These are phyloP conservation scores for Drosophila pegasa DNA, from an alignment of 2,888 invertebrate species.

Conservation along the genomic window DNA sequence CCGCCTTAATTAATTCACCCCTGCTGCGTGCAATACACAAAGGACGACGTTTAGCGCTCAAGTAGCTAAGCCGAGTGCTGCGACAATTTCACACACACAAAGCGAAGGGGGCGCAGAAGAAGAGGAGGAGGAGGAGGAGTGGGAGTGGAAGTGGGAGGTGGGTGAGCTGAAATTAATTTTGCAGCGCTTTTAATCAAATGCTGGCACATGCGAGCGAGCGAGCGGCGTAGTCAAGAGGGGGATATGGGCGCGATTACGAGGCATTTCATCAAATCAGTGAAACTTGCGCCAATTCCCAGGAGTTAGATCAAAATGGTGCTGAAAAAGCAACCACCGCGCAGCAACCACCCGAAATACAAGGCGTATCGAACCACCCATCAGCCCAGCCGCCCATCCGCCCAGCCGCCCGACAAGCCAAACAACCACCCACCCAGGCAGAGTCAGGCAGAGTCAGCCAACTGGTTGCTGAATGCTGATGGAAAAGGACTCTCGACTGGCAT, in stretches of 20 bases:
- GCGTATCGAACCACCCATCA: slow-evolving; percentile 10
- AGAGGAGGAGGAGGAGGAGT: neutral
- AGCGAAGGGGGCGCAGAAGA: neutral
- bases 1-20: slow-evolving; percentile 75
- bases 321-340: slow-evolving; percentile 37
- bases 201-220: slow-evolving; percentile 76
- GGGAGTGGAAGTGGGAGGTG: neutral
- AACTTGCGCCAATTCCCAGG: slow-evolving; percentile 68
- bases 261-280: slow-evolving; percentile 68
- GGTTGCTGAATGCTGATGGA: slow-evolving; percentile 12
- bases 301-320: slow-evolving; percentile 72
- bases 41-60: slow-evolving; percentile 72
- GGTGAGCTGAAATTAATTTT: slow-evolving; percentile 70
- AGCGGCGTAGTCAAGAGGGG: slow-evolving; percentile 49
- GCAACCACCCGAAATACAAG: slow-evolving; percentile 21
- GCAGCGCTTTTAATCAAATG: slow-evolving; percentile 82
- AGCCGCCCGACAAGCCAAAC: slow-evolving; percentile 1
- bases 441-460: neutral
- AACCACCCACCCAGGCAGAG: slow-evolving; percentile 11
- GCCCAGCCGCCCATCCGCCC: neutral
- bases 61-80: slow-evolving; percentile 53
- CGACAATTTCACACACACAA: slow-evolving; percentile 58
- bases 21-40: slow-evolving; percentile 49
- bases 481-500: slow-evolving; percentile 49
- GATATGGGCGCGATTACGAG: slow-evolving; percentile 61